Evolutionary conservation across 2,113 vertebrate genomes (phyloP), one percentile per base, ranked within the genome.

Genomic region (Gymnocephalus cernua): DNA sequence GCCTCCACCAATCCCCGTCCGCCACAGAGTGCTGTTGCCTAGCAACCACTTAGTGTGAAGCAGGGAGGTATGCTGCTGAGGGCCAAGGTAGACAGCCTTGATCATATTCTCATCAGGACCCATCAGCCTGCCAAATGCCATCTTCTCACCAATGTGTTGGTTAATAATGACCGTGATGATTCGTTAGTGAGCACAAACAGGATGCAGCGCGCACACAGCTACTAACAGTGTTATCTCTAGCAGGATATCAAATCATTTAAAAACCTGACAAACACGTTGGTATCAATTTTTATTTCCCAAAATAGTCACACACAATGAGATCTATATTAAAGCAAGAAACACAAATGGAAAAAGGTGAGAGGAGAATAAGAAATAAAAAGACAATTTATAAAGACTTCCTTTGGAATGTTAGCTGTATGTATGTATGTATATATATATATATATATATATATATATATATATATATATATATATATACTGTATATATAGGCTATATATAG

Each of bases 1-100:
- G 90, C 86, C 84, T 92, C 91, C 86, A 71, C 95, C 94, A 95
- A 95, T 95, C 88, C 54, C 87, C 32, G 76, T 88, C 88, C 83
- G 84, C 90, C 89, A 84, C 90, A 79, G 92, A 95, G 95, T 90
- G 93, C 83, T 89, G 96, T 96, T 97, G 94, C 96, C 89, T 96
- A 94, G 97, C 96, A 97, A 98, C 97, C 70, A 1, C 53, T 67
- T 90, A 75, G 89, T 94, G 91, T 88, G 91, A 93, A 75, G 85
- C 48, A 82, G 86, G 90, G 81, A 88, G 82, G 89, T 89, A 85
- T 87, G 77, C 74, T 61, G 73, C 85, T 58, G 74, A 81, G 87
- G 80, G 84, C 85, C 84, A 82, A 85, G 91, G 93, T 92, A 91
- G 90, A 91, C 68, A 38, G 86, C 79, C 80, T 62, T 48, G 79